Evolutionary conservation across 2,888 invertebrate genomes (phyloP).

Genomic region (Linnaemya tessellans): DNA sequence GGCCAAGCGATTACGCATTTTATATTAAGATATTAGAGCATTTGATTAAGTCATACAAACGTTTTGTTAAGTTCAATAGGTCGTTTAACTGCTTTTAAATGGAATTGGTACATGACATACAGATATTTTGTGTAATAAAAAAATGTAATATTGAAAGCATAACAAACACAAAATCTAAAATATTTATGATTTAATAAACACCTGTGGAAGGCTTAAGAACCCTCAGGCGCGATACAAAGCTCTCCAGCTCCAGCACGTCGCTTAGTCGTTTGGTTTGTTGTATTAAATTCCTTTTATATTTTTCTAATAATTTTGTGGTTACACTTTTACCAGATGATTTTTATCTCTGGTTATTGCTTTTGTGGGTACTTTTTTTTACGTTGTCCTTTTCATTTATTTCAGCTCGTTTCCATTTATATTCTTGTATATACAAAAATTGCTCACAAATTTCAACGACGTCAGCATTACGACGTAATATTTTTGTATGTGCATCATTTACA

Average conservation of each 20-base stretch:
- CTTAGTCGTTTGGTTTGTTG: slow-evolving; percentile 16
- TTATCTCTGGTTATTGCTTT: background rate
- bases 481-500: slow-evolving; percentile 32
- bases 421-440: slow-evolving; percentile 54
- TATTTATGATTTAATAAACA: slow-evolving; percentile 77
- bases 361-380: slow-evolving; percentile 9
- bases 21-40: slow-evolving; percentile 67
- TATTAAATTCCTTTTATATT: background rate
- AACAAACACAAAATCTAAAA: slow-evolving; percentile 27
- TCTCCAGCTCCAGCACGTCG: slow-evolving; percentile 82
- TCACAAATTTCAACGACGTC: slow-evolving; percentile 59
- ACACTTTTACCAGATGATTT: slow-evolving; percentile 5
- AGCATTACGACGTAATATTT: slow-evolving; percentile 66
- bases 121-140: background rate
- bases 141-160: slow-evolving; percentile 37
- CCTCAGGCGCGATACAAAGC: slow-evolving; percentile 78
- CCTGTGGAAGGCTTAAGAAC: slow-evolving; percentile 81
- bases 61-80: slow-evolving; percentile 1
- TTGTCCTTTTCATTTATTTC: slow-evolving; percentile 31
- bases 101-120: background rate
- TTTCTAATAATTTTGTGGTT: background rate
- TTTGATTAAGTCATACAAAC: slow-evolving; percentile 28
- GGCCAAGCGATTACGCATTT: slow-evolving; percentile 83
- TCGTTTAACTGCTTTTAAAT: background rate
- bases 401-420: slow-evolving; percentile 15